These are phyloP conservation scores for Carollia perspicillata DNA, from an alignment of 2,113 vertebrate genomes.

Conservation along the genomic window DNA sequence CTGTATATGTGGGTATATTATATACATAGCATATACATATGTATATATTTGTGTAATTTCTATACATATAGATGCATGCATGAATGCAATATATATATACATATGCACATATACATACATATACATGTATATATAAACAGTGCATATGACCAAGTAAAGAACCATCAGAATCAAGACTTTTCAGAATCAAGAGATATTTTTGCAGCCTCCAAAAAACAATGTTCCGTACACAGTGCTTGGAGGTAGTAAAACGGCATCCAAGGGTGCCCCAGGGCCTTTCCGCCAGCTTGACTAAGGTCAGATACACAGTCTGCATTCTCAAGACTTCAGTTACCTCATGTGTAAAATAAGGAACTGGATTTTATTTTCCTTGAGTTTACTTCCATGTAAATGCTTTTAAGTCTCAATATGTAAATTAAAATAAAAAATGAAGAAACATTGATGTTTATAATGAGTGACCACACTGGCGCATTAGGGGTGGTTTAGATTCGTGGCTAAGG, in stretches of 20 bases:
- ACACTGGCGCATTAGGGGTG: background rate
- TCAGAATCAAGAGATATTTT: background rate
- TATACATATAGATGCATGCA: background rate
- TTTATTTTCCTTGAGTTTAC: background rate
- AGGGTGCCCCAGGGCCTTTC: background rate
- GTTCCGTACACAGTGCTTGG: background rate
- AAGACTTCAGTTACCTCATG: background rate
- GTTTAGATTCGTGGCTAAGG: background rate
- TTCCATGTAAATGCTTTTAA: background rate
- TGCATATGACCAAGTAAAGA: background rate
- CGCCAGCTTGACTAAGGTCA: too few relatives aligned
- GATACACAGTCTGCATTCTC: background rate
- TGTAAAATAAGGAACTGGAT: background rate
- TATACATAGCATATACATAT: too few relatives aligned
- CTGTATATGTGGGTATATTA: background rate
- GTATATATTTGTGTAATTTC: background rate
- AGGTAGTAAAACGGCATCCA: background rate
- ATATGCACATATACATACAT: background rate
- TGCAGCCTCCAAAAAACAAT: background rate
- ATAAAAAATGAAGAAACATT: background rate
- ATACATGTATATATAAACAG: too few relatives aligned
- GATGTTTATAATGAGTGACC: background rate
- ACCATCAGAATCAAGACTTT: background rate
- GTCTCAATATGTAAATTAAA: background rate
- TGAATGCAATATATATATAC: background rate